Evolutionary conservation across 2,797 vertebrate species (phyloP).

Genomic region (Enteromius afrohamiltoni): DNA sequence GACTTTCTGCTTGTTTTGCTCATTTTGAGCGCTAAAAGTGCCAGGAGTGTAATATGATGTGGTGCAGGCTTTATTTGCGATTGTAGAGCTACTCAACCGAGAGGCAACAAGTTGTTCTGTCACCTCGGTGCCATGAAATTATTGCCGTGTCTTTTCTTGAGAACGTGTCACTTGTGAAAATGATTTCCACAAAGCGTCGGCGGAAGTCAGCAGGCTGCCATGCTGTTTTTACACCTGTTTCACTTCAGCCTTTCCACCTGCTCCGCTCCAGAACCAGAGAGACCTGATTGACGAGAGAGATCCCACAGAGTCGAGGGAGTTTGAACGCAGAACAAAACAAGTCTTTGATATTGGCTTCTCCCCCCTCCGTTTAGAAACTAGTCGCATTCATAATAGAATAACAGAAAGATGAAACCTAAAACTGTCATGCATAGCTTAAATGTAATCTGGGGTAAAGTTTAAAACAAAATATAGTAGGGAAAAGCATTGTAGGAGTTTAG

Average conservation of each 20-base stretch:
- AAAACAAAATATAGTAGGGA: not conserved
- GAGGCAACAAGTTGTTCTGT: not conserved
- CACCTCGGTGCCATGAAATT: not conserved
- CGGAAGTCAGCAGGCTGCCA: constrained; percentile 5
- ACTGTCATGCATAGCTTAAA: not conserved
- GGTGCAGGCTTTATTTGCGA: not conserved
- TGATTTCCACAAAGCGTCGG: constrained; percentile 1
- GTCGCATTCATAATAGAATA: constrained; percentile 12
- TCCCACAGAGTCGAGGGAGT: constrained; percentile 19
- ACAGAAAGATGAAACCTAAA: not conserved
- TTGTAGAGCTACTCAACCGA: not conserved
- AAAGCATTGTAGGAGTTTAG: not conserved
- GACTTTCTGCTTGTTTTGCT: constrained; percentile 14
- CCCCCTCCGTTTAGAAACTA: not conserved
- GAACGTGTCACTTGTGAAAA: constrained; percentile 1
- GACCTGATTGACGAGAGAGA: constrained; percentile 52
- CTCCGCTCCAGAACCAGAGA: constrained; percentile 49
- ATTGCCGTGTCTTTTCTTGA: constrained; percentile 17
- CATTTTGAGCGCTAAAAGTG: not conserved
- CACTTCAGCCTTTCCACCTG: constrained; percentile 56
- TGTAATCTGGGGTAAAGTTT: constrained; percentile 12
- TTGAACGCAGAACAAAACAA: constrained; percentile 27
- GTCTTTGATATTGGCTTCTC: constrained; percentile 5
- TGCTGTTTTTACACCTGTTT: constrained; percentile 68
- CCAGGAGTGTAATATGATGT: not conserved